Conservation (phyloP, 2,888 invertebrate genomes). For the Acanthosepion lycidas region DNA sequence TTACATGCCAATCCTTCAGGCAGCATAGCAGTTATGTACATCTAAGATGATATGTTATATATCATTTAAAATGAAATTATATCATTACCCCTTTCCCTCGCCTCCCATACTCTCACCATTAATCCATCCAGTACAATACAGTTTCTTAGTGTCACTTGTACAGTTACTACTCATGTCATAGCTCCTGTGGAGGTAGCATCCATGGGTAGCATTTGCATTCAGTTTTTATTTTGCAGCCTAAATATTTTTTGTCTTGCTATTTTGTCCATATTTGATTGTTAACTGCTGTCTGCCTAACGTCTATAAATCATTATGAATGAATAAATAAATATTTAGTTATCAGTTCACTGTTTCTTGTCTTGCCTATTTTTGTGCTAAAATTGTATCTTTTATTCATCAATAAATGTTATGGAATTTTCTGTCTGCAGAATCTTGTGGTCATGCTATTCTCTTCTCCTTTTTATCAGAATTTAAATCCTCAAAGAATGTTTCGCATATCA, state of each 20-base stretch:
- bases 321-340: conserved; percentile 22
- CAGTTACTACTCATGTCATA: conserved; percentile 33
- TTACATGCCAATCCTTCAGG: neutral
- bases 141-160: conserved; percentile 13
- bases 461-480: neutral
- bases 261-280: neutral
- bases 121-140: conserved; percentile 20
- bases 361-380: neutral
- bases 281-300: conserved; percentile 6
- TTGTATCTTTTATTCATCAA: conserved; percentile 15
- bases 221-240: neutral
- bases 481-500: too few relatives aligned
- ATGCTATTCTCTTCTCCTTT: neutral
- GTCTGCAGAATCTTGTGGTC: neutral
- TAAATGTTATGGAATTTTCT: neutral
- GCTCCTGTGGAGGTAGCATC: neutral
- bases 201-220: neutral
- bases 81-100: neutral
- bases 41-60: too few relatives aligned
- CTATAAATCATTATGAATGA: neutral
- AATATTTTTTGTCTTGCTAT: neutral
- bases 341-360: conserved; percentile 20
- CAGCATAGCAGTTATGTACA: conserved; percentile 14
- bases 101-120: neutral
- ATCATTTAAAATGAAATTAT: neutral